These are phyloP conservation scores for Toxotes chatareus DNA, from an alignment of 2,113 vertebrate species.

Conservation along the genomic window DNA sequence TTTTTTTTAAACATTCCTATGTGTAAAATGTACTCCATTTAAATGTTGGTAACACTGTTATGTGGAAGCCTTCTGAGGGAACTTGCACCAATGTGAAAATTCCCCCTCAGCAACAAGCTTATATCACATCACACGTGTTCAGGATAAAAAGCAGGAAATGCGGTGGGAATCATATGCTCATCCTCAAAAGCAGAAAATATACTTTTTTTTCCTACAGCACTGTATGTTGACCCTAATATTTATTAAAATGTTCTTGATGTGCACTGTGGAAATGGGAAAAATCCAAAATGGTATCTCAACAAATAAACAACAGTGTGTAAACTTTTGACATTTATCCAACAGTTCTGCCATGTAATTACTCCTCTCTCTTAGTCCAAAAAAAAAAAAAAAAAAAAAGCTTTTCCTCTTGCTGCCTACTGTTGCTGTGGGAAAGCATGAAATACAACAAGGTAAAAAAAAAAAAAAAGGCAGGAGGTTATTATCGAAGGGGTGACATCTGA, in stretches of 20 bases:
- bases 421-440: conserved; percentile 63
- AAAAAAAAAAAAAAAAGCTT: background rate
- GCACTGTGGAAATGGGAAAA: background rate
- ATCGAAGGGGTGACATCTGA: conserved; percentile 54
- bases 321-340: conserved; percentile 18
- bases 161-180: background rate
- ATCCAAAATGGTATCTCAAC: background rate
- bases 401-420: conserved; percentile 23
- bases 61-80: background rate
- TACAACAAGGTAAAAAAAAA: conserved; percentile 41
- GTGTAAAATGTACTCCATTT: background rate
- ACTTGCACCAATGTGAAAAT: conserved; percentile 31
- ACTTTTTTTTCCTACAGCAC: background rate
- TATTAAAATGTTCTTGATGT: background rate
- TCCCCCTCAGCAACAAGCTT: conserved; percentile 11
- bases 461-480: conserved; percentile 28
- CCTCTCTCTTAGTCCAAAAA: conserved; percentile 1
- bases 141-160: background rate
- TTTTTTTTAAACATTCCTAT: background rate
- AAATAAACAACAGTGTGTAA: conserved; percentile 1
- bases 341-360: background rate
- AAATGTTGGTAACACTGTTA: background rate
- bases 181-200: background rate
- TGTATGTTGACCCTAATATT: background rate
- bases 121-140: conserved; percentile 10